Evolutionary conservation across 2,797 vertebrate species (phyloP).

Genomic region (Bucorvus abyssinicus): DNA sequence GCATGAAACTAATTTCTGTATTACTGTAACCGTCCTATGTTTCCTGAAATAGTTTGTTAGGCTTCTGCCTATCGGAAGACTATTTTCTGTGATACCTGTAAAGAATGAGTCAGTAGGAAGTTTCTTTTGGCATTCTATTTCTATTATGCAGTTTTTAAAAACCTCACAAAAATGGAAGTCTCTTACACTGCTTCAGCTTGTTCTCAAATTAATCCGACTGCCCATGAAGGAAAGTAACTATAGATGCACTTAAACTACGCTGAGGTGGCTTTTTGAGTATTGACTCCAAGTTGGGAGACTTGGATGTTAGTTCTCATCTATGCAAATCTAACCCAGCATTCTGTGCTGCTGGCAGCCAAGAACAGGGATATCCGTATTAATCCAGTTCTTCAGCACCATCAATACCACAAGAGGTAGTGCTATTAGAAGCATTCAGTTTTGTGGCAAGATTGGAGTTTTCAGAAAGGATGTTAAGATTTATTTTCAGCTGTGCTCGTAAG

Average conservation of each 20-base stretch:
- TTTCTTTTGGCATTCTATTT: background rate
- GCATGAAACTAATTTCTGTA: background rate
- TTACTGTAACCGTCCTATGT: background rate
- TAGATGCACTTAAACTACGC: background rate
- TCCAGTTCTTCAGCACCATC: constrained; percentile 28
- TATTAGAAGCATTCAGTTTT: background rate
- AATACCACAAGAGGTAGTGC: background rate
- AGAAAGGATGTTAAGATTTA: background rate
- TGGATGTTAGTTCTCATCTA: background rate
- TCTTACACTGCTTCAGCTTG: background rate
- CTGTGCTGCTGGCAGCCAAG: background rate
- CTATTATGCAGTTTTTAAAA: background rate
- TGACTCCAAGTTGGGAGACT: background rate
- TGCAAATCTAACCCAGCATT: background rate
- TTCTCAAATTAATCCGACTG: background rate
- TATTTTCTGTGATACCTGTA: background rate
- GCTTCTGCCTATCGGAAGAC: background rate
- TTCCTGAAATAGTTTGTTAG: background rate
- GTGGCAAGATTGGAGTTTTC: background rate
- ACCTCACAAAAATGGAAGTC: background rate
- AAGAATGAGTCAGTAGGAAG: background rate
- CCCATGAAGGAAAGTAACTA: background rate
- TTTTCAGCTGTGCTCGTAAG: constrained; percentile 20
- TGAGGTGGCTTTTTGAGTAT: background rate
- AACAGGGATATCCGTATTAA: background rate